A percentile compares a stretch with the other conserved stretches of the same genome.
Evolutionary conservation across 2,113 vertebrate species (phyloP).

Genomic region (Antechinus stuartii): DNA sequence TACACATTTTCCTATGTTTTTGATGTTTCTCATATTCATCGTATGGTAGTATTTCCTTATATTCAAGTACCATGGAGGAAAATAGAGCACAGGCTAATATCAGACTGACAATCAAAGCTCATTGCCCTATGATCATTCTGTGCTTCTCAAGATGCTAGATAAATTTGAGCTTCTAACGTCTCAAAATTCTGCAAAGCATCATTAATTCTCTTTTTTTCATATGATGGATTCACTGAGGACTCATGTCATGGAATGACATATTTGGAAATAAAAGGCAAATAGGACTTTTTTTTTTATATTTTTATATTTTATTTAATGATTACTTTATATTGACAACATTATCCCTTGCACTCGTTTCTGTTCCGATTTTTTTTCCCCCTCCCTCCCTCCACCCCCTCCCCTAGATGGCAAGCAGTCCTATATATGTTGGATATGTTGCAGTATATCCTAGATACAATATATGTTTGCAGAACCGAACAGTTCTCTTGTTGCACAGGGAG

Average conservation of each 20-base stretch:
- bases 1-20: neutral
- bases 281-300: too few species aligned
- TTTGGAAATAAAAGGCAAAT: neutral
- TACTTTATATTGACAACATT: too few species aligned
- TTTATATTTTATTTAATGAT: too few species aligned
- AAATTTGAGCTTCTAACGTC: accelerated
- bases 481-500: too few species aligned
- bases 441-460: too few species aligned
- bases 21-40: neutral
- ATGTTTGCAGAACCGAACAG: too few species aligned
- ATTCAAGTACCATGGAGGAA: neutral
- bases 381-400: too few species aligned
- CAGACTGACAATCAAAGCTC: neutral
- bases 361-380: too few species aligned
- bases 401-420: too few species aligned
- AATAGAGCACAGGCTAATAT: neutral
- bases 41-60: neutral
- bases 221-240: neutral
- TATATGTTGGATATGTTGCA: too few species aligned
- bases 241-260: neutral
- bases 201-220: neutral
- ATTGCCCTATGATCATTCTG: neutral
- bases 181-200: neutral
- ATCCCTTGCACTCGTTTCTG: too few species aligned
- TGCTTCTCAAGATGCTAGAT: neutral